Percentiles rank a stretch among this genome's conserved stretches.
phyloP scores from a whole-genome alignment of 2,797 vertebrate genomes.

The Myotis daubentonii region DNA sequence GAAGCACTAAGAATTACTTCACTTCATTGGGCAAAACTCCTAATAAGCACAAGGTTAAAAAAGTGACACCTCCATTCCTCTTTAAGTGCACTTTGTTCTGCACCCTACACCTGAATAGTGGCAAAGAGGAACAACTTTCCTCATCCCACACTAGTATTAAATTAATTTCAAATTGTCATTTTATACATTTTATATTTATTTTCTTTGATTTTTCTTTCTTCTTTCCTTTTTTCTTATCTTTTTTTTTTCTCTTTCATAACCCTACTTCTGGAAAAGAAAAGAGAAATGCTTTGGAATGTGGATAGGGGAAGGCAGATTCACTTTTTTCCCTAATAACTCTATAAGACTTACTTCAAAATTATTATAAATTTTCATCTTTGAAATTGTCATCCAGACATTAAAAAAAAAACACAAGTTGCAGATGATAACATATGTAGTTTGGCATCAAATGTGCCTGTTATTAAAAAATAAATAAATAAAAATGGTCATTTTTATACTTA shows the following conservation, averaged over 20 bases:
- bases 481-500: background rate
- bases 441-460: background rate
- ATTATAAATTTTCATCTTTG: background rate
- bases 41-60: background rate
- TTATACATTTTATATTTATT: background rate
- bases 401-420: background rate
- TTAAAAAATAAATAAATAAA: background rate
- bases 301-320: background rate
- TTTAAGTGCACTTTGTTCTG: background rate
- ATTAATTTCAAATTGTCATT: background rate
- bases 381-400: background rate
- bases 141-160: background rate
- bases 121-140: background rate
- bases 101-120: background rate
- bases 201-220: background rate
- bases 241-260: background rate
- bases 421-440: background rate
- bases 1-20: background rate
- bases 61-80: background rate
- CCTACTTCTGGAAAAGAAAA: background rate
- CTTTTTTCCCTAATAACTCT: background rate
- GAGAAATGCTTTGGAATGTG: background rate
- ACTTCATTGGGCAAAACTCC: background rate
- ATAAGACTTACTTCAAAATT: background rate
- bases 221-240: background rate